A percentile compares a stretch with the other conserved stretches of the same genome.
Conservation (phyloP, 2,797 vertebrate species). For the Tadarida brasiliensis region DNA sequence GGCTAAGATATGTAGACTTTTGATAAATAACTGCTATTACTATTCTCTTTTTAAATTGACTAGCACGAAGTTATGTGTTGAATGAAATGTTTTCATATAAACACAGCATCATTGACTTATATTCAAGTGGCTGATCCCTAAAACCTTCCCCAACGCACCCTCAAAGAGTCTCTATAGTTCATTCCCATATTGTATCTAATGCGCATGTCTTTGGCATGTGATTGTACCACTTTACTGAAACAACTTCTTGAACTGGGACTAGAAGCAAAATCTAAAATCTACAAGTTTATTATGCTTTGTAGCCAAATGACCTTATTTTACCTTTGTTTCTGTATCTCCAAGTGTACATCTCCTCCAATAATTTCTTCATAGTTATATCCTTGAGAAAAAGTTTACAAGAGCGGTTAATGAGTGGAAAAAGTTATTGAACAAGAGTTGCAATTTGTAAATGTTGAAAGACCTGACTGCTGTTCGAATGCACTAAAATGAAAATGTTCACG, state of each 20-base stretch:
- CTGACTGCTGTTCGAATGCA: background rate
- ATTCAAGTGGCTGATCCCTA: background rate
- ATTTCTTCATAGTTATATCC: background rate
- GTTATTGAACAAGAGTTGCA: constrained; percentile 26
- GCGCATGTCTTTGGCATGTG: background rate
- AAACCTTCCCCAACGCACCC: background rate
- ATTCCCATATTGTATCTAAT: background rate
- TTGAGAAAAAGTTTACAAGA: background rate
- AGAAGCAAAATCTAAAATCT: constrained; percentile 28
- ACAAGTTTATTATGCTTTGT: background rate
- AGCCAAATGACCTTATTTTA: background rate
- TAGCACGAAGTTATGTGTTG: background rate
- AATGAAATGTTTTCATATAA: constrained; percentile 3
- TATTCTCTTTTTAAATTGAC: background rate
- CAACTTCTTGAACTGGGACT: background rate
- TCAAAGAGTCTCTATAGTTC: background rate
- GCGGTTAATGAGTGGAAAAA: background rate
- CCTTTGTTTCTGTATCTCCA: background rate
- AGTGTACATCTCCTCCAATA: background rate
- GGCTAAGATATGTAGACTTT: background rate
- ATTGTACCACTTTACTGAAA: background rate
- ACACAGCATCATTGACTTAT: background rate
- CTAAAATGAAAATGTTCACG: constrained; percentile 56
- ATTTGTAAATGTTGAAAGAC: constrained; percentile 29
- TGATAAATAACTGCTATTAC: background rate